A percentile compares a stretch with the other conserved stretches of the same genome.
These are phyloP conservation scores for Sminthurinus signatus DNA, from an alignment of 1,140 invertebrate genomes.

Conservation along the genomic window DNA sequence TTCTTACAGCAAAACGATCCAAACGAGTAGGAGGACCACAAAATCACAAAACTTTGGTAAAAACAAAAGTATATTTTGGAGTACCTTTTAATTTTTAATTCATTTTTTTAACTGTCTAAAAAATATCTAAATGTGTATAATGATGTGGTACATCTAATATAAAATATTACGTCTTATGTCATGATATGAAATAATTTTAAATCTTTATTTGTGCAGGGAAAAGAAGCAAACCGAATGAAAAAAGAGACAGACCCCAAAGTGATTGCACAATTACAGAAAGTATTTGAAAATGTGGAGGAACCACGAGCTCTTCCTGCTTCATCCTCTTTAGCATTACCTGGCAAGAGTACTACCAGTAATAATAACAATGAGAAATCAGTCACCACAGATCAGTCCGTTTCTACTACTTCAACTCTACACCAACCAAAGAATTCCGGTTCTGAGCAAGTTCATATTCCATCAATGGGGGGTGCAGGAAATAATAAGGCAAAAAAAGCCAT, in stretches of 20 bases:
- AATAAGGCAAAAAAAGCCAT: slow-evolving; percentile 65
- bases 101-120: no score
- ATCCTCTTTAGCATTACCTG: background rate
- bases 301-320: background rate
- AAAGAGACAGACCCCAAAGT: slow-evolving; percentile 27
- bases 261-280: slow-evolving; percentile 12
- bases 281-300: slow-evolving; percentile 9
- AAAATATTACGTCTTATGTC: background rate
- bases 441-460: slow-evolving; percentile 13
- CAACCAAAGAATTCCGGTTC: no score
- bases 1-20: slow-evolving; percentile 10
- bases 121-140: no score
- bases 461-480: background rate
- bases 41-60: no score
- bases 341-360: no score
- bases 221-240: slow-evolving; percentile 13
- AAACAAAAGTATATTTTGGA: no score
- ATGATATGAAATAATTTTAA: background rate
- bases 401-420: no score
- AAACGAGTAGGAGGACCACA: slow-evolving; percentile 15
- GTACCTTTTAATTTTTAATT: no score
- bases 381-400: background rate
- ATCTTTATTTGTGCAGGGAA: background rate
- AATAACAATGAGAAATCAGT: background rate
- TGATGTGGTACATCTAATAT: no score